phyloP scores from a whole-genome alignment of 2,113 vertebrate genomes.

The Haemorhous mexicanus region DNA sequence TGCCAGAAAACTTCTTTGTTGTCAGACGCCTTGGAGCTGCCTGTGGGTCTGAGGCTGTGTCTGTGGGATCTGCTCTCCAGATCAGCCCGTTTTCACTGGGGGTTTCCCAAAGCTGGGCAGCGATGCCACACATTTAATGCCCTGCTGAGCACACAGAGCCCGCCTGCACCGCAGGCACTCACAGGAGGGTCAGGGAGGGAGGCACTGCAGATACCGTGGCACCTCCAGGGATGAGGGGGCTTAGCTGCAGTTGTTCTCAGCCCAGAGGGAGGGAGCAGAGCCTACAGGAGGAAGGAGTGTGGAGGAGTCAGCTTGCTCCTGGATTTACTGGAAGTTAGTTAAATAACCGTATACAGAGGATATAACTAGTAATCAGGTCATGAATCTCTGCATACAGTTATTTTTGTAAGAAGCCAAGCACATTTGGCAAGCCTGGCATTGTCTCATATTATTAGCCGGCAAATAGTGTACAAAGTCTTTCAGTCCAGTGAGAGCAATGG shows the following conservation, averaged over 20 bases:
- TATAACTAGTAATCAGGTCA: constrained; percentile 6
- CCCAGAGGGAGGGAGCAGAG: not conserved
- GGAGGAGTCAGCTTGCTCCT: not conserved
- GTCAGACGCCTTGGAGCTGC: not conserved
- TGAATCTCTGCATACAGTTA: not conserved
- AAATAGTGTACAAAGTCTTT: not conserved
- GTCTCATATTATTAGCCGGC: not conserved
- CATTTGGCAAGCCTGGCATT: not conserved
- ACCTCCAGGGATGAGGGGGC: not conserved
- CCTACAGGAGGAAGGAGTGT: not conserved
- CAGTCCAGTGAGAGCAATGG: not conserved
- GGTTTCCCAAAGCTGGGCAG: not conserved
- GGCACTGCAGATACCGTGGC: not conserved
- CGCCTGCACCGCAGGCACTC: not conserved
- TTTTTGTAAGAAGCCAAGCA: constrained; percentile 8
- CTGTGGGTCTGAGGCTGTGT: not conserved
- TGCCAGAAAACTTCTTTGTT: not conserved
- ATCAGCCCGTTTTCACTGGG: not conserved
- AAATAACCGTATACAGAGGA: not conserved
- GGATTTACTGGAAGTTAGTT: not conserved
- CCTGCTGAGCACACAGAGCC: not conserved
- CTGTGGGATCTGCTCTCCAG: not conserved
- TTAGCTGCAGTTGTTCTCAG: not conserved
- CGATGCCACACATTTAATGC: not conserved
- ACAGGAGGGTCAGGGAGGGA: not conserved